Evolutionary conservation across 2,797 vertebrate species (phyloP).

Genomic region (Pseudocheirus occidentalis): DNA sequence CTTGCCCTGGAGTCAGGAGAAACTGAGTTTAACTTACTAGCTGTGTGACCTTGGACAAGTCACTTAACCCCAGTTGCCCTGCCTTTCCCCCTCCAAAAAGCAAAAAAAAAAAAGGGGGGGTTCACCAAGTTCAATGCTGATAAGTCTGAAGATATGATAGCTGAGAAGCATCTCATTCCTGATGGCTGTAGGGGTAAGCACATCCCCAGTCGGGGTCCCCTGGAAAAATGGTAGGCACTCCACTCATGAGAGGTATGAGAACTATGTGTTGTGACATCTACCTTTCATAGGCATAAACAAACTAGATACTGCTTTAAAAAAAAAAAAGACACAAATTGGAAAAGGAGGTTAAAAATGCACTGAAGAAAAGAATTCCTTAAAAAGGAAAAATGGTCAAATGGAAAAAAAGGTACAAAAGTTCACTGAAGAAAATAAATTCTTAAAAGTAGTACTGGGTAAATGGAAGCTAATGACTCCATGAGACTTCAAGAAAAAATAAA

Average conservation of each 20-base stretch:
- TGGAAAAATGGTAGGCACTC: constrained; percentile 89
- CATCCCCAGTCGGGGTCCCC: constrained; percentile 88
- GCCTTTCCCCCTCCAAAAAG: too few species aligned
- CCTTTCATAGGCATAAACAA: background rate
- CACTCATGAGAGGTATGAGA: constrained; percentile 76
- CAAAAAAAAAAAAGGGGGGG: constrained; percentile 79
- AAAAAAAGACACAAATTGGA: too few species aligned
- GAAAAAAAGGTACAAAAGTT: background rate
- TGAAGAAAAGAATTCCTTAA: background rate
- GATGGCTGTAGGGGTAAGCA: constrained; percentile 95
- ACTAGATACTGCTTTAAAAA: background rate
- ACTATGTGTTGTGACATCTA: background rate
- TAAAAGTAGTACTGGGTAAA: background rate
- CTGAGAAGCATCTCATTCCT: constrained; percentile 90
- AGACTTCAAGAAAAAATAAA: background rate
- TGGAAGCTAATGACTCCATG: background rate
- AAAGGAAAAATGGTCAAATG: background rate
- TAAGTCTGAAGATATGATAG: constrained; percentile 91
- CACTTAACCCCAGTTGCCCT: too few species aligned
- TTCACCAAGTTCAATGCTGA: constrained; percentile 93
- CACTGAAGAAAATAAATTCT: background rate
- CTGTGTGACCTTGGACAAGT: too few species aligned
- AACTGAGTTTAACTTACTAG: too few species aligned
- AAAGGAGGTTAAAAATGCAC: background rate
- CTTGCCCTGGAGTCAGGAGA: too few species aligned